A percentile compares a stretch with the other conserved stretches of the same genome.
phyloP scores from a whole-genome alignment of 2,113 vertebrate genomes.

The Anoplopoma fimbria region DNA sequence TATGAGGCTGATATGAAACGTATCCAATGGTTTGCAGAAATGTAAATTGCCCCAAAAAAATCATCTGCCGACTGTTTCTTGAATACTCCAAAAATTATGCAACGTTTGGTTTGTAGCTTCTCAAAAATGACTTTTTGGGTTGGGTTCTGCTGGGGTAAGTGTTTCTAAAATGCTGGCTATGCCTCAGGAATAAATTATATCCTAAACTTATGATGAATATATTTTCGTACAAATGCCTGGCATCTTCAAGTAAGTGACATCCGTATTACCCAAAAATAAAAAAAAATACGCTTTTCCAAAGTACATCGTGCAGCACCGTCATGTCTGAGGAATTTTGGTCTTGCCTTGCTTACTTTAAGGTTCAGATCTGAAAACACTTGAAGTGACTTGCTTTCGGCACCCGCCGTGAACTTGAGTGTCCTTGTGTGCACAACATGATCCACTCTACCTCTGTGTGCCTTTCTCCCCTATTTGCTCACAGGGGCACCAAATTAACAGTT shows the following conservation, averaged over 20 bases:
- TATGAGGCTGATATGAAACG: too few relatives aligned
- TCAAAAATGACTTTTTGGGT: too few relatives aligned
- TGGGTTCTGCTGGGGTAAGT: too few relatives aligned
- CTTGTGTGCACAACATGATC: slow-evolving; percentile 23
- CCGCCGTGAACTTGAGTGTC: slow-evolving; percentile 12
- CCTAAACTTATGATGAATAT: too few relatives aligned
- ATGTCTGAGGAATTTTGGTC: not conserved
- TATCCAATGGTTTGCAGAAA: too few relatives aligned
- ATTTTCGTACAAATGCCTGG: not conserved
- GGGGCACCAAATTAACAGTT: slow-evolving; percentile 44
- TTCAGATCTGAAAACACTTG: slow-evolving; percentile 10
- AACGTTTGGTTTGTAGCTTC: too few relatives aligned
- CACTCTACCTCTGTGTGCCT: not conserved
- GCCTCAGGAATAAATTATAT: too few relatives aligned
- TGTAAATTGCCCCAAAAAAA: too few relatives aligned
- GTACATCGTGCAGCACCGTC: not conserved
- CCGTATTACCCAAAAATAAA: not conserved
- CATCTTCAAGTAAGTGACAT: not conserved
- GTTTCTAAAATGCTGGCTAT: too few relatives aligned
- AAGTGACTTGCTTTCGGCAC: slow-evolving; percentile 1
- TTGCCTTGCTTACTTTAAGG: not conserved
- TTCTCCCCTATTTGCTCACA: not conserved
- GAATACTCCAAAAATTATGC: too few relatives aligned
- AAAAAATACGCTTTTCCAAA: not conserved
- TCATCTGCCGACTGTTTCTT: too few relatives aligned